These are phyloP conservation scores for Cebus imitator DNA, from an alignment of 2,113 vertebrate genomes.

Conservation along the genomic window DNA sequence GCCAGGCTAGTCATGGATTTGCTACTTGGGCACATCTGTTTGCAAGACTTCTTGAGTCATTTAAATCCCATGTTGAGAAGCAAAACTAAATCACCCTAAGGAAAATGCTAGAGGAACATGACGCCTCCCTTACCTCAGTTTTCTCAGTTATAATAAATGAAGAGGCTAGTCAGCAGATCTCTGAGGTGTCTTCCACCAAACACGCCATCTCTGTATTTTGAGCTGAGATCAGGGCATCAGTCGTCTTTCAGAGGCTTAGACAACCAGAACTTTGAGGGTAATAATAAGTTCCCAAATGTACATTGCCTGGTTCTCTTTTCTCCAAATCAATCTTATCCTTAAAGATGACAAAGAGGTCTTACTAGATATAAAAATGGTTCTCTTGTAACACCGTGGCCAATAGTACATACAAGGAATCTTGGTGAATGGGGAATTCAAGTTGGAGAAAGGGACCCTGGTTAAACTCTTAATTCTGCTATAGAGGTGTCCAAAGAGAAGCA, in stretches of 20 bases:
- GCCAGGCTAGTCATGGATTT: background rate
- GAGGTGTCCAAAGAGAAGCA: background rate
- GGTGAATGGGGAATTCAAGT: background rate
- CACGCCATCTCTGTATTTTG: background rate
- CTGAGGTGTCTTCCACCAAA: background rate
- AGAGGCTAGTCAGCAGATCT: background rate
- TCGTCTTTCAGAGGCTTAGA: background rate
- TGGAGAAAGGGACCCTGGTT: background rate
- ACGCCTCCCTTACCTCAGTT: background rate
- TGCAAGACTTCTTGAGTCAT: background rate
- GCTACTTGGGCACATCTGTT: background rate
- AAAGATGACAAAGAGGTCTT: slow-evolving; percentile 32
- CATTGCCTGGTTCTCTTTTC: background rate
- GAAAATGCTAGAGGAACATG: background rate
- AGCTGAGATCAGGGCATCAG: background rate
- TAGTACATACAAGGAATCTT: background rate
- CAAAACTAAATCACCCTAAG: background rate
- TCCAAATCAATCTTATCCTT: slow-evolving; percentile 9
- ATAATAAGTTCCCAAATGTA: slow-evolving; percentile 5
- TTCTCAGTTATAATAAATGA: background rate
- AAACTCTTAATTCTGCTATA: background rate
- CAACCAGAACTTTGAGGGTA: background rate
- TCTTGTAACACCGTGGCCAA: background rate
- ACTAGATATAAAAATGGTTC: background rate
- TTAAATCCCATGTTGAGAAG: background rate